Percentiles rank a stretch among this genome's conserved stretches.
These are phyloP conservation scores for Onychostruthus taczanowskii DNA, from an alignment of 2,113 vertebrate genomes.

Conservation along the genomic window DNA sequence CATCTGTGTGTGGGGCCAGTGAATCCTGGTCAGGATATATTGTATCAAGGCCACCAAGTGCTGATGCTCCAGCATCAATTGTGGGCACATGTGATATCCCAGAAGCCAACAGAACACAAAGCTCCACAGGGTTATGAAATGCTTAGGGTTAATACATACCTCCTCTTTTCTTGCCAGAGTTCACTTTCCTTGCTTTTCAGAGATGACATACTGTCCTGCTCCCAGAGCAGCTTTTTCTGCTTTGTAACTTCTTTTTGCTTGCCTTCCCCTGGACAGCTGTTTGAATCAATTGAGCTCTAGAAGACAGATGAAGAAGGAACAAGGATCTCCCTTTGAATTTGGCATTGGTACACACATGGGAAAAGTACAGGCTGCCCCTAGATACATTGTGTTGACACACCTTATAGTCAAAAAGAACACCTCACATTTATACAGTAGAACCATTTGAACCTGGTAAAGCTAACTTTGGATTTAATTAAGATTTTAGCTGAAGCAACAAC, in stretches of 20 bases:
- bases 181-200: constrained; percentile 42
- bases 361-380: not conserved
- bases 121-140: not conserved
- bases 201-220: not conserved
- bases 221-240: constrained; percentile 66
- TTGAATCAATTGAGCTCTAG: constrained; percentile 65
- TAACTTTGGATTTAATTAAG: not conserved
- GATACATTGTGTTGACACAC: not conserved
- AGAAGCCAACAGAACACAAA: not conserved
- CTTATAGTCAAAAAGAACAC: not conserved
- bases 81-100: not conserved
- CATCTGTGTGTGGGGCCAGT: rapidly evolving
- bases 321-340: not conserved
- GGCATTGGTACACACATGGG: not conserved
- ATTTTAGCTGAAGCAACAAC: not conserved
- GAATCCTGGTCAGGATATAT: not conserved
- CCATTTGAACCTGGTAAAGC: not conserved
- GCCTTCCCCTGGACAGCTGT: constrained; percentile 49
- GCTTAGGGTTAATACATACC: constrained; percentile 35
- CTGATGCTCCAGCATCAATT: not conserved
- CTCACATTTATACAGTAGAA: not conserved
- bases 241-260: constrained; percentile 64
- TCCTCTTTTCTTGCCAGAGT: constrained; percentile 39
- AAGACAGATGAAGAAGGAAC: not conserved
- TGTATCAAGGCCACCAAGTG: not conserved